Conservation (phyloP, 2,888 invertebrate genomes). For the Microchrysa polita region DNA sequence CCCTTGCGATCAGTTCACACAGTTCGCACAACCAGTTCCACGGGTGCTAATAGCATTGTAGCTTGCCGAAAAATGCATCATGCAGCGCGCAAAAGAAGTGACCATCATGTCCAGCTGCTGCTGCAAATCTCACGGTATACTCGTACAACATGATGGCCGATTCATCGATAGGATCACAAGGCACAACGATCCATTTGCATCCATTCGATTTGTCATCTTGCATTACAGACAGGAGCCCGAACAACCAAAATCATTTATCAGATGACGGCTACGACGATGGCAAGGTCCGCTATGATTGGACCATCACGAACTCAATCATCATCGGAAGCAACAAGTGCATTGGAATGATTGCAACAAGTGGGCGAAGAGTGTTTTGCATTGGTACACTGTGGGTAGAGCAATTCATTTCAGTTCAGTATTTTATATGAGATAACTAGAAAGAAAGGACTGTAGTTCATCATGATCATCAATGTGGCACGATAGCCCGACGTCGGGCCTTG, state of each 20-base stretch:
- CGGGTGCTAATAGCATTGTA: neutral
- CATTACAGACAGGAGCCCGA: conserved; percentile 46
- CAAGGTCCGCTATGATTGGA: conserved; percentile 46
- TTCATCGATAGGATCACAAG: neutral
- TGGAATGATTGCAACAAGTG: conserved; percentile 6
- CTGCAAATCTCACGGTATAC: neutral
- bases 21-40: conserved; percentile 25
- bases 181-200: conserved; percentile 29
- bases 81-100: neutral
- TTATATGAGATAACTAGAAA: too few relatives aligned
- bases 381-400: too few relatives aligned
- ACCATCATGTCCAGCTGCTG: conserved; percentile 14
- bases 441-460: too few relatives aligned
- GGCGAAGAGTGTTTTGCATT: too few relatives aligned
- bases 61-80: conserved; percentile 31
- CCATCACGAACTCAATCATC: conserved; percentile 49
- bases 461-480: too few relatives aligned
- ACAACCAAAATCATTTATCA: conserved; percentile 47
- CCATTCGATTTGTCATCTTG: conserved; percentile 47
- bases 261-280: conserved; percentile 44
- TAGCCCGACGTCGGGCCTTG: too few relatives aligned
- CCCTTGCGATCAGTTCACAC: too few relatives aligned
- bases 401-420: too few relatives aligned
- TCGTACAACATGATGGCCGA: neutral
- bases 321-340: conserved; percentile 46